Evolutionary conservation across 2,113 vertebrate genomes (phyloP), one percentile per base, ranked within the genome.

Genomic region (Cettia cetti): DNA sequence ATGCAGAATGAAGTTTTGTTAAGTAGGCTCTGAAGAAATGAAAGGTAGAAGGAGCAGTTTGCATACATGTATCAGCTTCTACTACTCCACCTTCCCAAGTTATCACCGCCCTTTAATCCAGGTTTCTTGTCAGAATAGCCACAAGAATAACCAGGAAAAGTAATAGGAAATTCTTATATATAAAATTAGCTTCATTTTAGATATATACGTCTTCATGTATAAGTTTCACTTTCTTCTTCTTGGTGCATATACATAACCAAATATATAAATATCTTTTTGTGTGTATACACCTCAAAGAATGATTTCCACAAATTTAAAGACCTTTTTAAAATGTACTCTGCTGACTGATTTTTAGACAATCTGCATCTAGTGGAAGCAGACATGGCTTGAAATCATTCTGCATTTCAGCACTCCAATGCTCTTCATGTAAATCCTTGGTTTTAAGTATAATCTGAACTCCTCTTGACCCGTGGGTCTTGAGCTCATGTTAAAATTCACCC

Each of bases 121-220:
- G 60, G 24, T 3, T 87, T 87, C 47, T 68, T 90, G 78, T 57
- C 69, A 90, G 94, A 95, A 65, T n/a, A 95, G 19, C 11, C 66
- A 91, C 44, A 64, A 91, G 40, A 94, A 57, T 27, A 72, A 63
- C 52, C 40, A 68, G 56, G 9, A 86, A 95, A 95, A 80, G 63
- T 5, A 52, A 44, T 5, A 54, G 13, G 22, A 63, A 86, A 42
- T 10, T 59, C 20, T 42, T 13, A 71, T 5, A 31, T 37, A 54
- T 50, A 33, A 64, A 44, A 76, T 69, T 44, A 69, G 7, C 28
- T 74, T 6, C 1, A 24, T 70, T 76, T 75, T 49, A 63, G 39
- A 26, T 39, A 33, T 47, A 21, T 10, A 23, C 11, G 26, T 26
- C 40, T 40, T 47, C 30, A 40, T 17, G 10, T 40, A 27, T 45